Conservation (phyloP, 2,888 invertebrate genomes). For the Entomobrya multifasciata region DNA sequence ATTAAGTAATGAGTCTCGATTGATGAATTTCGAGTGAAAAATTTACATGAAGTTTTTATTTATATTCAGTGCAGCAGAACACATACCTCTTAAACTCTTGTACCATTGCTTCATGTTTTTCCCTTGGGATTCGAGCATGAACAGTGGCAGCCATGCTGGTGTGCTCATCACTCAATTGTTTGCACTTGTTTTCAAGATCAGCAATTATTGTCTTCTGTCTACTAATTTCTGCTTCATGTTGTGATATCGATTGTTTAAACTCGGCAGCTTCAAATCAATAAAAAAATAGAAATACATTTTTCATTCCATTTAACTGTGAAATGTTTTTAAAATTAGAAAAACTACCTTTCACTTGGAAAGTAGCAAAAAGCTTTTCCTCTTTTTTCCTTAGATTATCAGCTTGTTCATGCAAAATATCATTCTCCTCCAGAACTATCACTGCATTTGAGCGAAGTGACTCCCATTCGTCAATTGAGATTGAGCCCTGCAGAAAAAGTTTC, state of each 20-base stretch:
- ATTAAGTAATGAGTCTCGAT: too few relatives aligned
- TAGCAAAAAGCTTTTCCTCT: conserved; percentile 58
- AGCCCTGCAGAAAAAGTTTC: conserved; percentile 62
- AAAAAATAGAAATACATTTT: background rate
- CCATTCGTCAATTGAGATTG: conserved; percentile 78
- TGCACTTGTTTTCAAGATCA: conserved; percentile 74
- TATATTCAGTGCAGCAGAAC: background rate
- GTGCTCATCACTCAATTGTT: conserved; percentile 73
- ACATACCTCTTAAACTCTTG: conserved; percentile 75
- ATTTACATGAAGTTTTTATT: background rate
- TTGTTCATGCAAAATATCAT: conserved; percentile 77
- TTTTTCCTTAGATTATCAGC: conserved; percentile 69
- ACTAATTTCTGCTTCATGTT: conserved; percentile 72
- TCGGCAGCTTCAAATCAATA: conserved; percentile 39
- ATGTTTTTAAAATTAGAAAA: background rate
- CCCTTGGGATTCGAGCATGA: conserved; percentile 74
- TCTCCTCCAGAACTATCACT: conserved; percentile 77
- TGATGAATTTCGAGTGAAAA: background rate
- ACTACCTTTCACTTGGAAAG: conserved; percentile 75
- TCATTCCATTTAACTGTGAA: background rate
- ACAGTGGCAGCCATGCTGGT: conserved; percentile 68
- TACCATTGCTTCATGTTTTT: conserved; percentile 77
- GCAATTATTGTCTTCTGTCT: conserved; percentile 55
- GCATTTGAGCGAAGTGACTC: conserved; percentile 76
- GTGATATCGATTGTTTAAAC: conserved; percentile 66